Evolutionary conservation across 2,888 invertebrate genomes (phyloP), one percentile per base, ranked within the genome.

Genomic region (Nemurella pictetii): DNA sequence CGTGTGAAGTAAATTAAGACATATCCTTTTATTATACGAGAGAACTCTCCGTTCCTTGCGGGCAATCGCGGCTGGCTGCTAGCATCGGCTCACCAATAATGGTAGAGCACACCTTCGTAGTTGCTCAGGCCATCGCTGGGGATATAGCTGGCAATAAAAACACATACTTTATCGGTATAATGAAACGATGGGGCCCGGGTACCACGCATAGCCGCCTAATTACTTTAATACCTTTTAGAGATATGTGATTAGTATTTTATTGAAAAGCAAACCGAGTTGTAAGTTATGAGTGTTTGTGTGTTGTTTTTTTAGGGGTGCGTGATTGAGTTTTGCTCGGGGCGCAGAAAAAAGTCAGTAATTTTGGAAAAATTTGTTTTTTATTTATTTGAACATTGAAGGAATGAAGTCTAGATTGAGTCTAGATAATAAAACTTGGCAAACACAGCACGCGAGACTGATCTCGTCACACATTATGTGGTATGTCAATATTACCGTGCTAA

Each of bases 1-100:
- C 86, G 85, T 86, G 86, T 82, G 36, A 78, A 78, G 82, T 83
- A 85, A 86, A 86, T 86, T 73, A 85, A 86, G 86, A 86, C 80
- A 85, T 86, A 85, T 85, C 84, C 86, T 35, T 84, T 74, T 55
- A 84, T 82, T 84, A 83, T 83, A 80, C 83, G 55, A 74, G 20
- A 36, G 28, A 72, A 30, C n/a, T 27, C n/a, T n/a, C n/a, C n/a
- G 77, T 12, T n/a, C 78, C 78, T n/a, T 30, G n/a, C 5, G 30
- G 78, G 78, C 78, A 28, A 5, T 78, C 2, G 82, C n/a, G 20
- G 26, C 72, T 27, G 27, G 3, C 72, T 5, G 3, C 12, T 12
- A 15, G 30, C 1, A 26, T 55, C 4, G 26, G 5, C 26, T 82
- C 27, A 25, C 55, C 72, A 72, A 82, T 82, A 72, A 82, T 82